These are phyloP conservation scores for Molossus molossus DNA, from an alignment of 2,797 vertebrate species.

Conservation along the genomic window DNA sequence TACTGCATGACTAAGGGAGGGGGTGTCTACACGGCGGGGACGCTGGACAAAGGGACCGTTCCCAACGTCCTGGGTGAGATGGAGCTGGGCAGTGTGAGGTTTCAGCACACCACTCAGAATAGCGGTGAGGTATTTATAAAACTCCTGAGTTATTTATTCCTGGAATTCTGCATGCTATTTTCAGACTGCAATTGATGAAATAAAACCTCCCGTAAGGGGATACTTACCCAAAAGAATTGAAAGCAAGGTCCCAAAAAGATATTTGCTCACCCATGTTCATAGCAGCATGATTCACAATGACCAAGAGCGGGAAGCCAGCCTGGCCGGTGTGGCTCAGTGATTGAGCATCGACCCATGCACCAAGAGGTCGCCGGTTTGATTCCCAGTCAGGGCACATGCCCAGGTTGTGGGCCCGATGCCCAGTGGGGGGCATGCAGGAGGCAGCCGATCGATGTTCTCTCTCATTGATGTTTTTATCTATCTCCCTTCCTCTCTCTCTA, in stretches of 20 bases:
- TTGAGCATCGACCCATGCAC: too few species aligned
- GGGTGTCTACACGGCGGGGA: fast-evolving
- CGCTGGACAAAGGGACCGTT: too few species aligned
- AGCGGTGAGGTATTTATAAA: neutral
- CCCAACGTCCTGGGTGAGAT: too few species aligned
- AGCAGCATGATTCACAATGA: neutral
- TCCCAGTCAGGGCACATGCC: too few species aligned
- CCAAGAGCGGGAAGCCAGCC: too few species aligned
- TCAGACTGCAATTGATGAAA: neutral
- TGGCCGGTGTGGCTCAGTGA: too few species aligned
- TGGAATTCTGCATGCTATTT: neutral
- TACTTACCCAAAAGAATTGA: neutral
- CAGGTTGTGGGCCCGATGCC: too few species aligned
- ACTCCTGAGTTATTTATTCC: neutral
- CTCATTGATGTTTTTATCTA: too few species aligned
- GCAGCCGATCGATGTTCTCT: too few species aligned
- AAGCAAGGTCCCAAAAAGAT: neutral
- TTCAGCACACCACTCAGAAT: neutral
- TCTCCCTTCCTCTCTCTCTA: too few species aligned
- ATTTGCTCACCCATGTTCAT: neutral
- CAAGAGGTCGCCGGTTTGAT: too few species aligned
- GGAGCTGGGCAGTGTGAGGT: neutral
- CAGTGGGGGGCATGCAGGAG: too few species aligned
- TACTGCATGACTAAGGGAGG: fast-evolving
- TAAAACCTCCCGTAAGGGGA: neutral